A percentile compares a stretch with the other conserved stretches of the same genome.
phyloP scores from a whole-genome alignment of 2,113 vertebrate genomes.

The Girardinichthys multiradiatus region DNA sequence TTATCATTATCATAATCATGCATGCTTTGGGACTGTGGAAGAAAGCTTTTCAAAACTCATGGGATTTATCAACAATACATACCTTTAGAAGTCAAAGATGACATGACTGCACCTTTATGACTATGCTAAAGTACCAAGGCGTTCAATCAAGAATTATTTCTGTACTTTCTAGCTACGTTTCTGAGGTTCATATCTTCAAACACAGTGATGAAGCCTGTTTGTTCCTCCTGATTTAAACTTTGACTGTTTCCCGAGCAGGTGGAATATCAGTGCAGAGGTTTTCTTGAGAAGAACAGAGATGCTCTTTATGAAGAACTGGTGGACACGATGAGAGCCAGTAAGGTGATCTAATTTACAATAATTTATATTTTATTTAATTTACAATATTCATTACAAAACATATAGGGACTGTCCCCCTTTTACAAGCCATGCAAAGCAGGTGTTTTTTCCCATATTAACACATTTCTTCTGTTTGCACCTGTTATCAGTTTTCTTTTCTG shows the following conservation, averaged over 20 bases:
- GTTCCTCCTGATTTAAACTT: not conserved
- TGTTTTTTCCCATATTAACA: conserved; percentile 2
- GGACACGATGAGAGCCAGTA: conserved; percentile 87
- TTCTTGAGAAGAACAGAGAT: conserved; percentile 98
- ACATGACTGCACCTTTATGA: too few species aligned
- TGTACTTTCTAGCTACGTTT: too few species aligned
- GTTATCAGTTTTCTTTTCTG: conserved; percentile 86
- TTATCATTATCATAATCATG: too few species aligned
- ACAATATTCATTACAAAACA: not conserved
- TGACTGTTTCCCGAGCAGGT: conserved; percentile 79
- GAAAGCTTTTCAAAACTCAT: too few species aligned
- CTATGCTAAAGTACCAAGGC: too few species aligned
- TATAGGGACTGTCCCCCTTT: not conserved
- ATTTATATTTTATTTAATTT: too few species aligned
- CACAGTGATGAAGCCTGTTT: not conserved
- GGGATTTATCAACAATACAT: too few species aligned
- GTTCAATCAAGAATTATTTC: too few species aligned
- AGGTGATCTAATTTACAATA: conserved; percentile 79
- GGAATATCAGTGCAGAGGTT: conserved; percentile 93
- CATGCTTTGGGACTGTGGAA: too few species aligned
- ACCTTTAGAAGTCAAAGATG: too few species aligned
- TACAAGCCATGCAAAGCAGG: not conserved
- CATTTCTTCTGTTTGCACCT: conserved; percentile 15
- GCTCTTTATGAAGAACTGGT: conserved; percentile 91
- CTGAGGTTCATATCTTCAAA: too few species aligned